phyloP scores from a whole-genome alignment of 2,113 vertebrate species.

The Pardalotus punctatus region DNA sequence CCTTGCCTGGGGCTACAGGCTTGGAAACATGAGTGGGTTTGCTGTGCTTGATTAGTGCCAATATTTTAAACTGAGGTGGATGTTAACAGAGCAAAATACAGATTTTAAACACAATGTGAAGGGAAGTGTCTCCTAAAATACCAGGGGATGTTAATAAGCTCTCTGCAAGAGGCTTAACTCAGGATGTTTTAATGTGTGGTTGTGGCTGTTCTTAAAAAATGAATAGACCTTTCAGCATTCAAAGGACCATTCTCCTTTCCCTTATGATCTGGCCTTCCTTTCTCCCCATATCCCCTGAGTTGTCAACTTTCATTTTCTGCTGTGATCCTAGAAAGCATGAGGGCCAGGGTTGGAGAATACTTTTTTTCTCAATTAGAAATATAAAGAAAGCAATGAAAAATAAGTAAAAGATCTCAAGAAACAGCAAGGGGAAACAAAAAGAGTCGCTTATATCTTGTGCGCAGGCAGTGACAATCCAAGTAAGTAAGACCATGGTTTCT shows the following conservation, averaged over 20 bases:
- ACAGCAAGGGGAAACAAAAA: not conserved
- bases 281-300: not conserved
- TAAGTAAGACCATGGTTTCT: not conserved
- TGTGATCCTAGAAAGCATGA: not conserved
- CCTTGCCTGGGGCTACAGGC: not conserved
- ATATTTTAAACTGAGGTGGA: not conserved
- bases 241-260: not conserved
- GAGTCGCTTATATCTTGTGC: not conserved
- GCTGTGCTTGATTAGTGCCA: not conserved
- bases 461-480: not conserved
- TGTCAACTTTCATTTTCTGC: not conserved
- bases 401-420: not conserved
- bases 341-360: accelerated
- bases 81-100: not conserved
- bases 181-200: not conserved
- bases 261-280: not conserved
- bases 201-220: not conserved
- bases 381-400: not conserved
- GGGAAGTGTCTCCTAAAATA: not conserved
- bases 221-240: not conserved
- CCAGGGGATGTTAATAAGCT: not conserved
- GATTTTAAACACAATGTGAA: not conserved
- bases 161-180: not conserved
- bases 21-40: not conserved
- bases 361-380: not conserved